phyloP scores from a whole-genome alignment of 2,113 vertebrate genomes.

The Eonycteris spelaea region DNA sequence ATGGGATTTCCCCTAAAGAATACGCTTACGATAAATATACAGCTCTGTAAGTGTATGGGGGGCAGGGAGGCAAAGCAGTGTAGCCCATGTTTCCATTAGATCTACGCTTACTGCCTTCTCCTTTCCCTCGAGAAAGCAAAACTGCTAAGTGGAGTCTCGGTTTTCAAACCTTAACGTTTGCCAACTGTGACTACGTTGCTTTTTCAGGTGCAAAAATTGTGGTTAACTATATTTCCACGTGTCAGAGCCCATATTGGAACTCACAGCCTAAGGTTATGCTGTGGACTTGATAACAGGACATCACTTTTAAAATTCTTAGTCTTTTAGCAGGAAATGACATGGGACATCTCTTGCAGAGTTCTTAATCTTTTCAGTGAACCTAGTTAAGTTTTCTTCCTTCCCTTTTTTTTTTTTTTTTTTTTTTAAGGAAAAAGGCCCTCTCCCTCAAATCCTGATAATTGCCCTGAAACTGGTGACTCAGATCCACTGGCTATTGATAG shows the following conservation, averaged over 20 bases:
- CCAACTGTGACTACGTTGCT: neutral
- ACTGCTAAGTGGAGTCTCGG: neutral
- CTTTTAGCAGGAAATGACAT: no score
- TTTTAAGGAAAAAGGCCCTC: no score
- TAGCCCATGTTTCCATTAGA: fast-evolving
- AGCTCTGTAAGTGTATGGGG: neutral
- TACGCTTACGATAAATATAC: neutral
- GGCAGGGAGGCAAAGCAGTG: neutral
- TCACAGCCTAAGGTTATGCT: neutral
- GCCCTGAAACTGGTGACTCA: no score
- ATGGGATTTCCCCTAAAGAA: neutral
- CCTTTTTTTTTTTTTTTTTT: no score
- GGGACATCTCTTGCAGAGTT: no score
- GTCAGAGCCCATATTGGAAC: neutral
- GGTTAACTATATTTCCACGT: neutral
- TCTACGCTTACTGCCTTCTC: neutral
- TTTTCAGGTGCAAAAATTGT: neutral
- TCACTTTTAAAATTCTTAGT: no score
- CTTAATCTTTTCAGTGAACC: no score
- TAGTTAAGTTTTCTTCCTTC: no score
- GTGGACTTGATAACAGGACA: no score
- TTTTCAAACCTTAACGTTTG: neutral
- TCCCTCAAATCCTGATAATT: no score
- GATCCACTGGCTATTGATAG: no score
- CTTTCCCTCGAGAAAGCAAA: neutral